A percentile compares a stretch with the other conserved stretches of the same genome.
Evolutionary conservation across 2,797 vertebrate species (phyloP).

Genomic region (Anomalospiza imberbis): DNA sequence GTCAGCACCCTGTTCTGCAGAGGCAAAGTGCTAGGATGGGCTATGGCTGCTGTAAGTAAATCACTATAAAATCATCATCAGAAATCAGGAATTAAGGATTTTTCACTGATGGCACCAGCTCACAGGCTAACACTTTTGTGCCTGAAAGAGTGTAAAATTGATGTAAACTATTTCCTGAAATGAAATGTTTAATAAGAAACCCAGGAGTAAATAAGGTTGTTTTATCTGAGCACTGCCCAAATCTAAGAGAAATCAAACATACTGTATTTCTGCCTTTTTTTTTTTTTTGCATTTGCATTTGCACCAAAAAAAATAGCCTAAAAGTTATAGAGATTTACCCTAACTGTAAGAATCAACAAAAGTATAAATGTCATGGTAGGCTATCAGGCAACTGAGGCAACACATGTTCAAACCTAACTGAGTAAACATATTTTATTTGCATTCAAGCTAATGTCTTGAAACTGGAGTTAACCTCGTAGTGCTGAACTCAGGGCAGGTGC

Average conservation of each 20-base stretch:
- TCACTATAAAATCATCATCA: neutral
- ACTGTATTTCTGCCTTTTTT: neutral
- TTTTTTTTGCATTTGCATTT: neutral
- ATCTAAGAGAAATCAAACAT: neutral
- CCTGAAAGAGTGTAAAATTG: neutral
- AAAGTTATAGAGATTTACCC: neutral
- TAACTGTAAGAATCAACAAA: neutral
- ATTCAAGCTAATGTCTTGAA: neutral
- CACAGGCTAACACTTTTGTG: neutral
- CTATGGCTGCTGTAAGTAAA: neutral
- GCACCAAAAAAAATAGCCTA: neutral
- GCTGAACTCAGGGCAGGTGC: neutral
- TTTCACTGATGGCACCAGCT: neutral
- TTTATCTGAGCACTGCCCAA: neutral
- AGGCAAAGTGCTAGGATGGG: neutral
- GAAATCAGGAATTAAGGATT: neutral
- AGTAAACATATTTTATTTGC: conserved; percentile 41
- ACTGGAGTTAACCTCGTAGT: neutral
- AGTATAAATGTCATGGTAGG: neutral
- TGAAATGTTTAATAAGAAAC: neutral
- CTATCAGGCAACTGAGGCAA: neutral
- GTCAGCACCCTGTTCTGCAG: neutral
- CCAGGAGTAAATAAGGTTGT: neutral
- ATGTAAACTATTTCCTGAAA: neutral
- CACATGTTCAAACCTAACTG: neutral